Evolutionary conservation across 2,888 invertebrate genomes (phyloP), one percentile per base, ranked within the genome.

Genomic region (Sminthurides aquaticus): DNA sequence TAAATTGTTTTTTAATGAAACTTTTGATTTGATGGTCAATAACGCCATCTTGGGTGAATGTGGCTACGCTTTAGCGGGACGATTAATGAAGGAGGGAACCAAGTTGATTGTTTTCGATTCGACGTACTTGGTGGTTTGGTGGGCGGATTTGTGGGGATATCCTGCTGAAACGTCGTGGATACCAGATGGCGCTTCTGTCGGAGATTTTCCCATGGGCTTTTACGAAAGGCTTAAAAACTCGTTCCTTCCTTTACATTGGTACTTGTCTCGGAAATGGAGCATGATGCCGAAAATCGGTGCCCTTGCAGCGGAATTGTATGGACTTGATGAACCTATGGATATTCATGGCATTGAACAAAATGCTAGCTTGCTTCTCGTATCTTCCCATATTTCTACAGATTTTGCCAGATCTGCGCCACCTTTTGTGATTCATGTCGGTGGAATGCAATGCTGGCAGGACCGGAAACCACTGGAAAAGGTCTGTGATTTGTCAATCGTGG

Each of bases 321-420:
- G 11, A 11, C 8, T 28, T 11, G 20, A 15, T 26, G 29, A 57
- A n/a, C 24, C 2, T 1, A 5, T 27, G 60, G 18, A 25, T 27
- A 3, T 24, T 60, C 1, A n/a, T 52, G 54, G 54, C n/a, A 52
- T 60, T 1, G 52, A 60, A 27, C 15, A 20, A 20, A 52, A 18
- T 52, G 60, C 67, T 0, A 70, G 69, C 58, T 24, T 72, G 3
- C 64, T 72, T n/a, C 49, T 72, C 3, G 25, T 68, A 2, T 68
- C 68, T 61, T 60, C 70, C 1, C 68, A 72, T 61, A 26, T 49
- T 2, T 43, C 69, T 0, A 59, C 62, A 1, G 72, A 72, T 26
- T 70, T 67, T 65, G 70, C 70, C 3, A 54, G 64, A 8, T 63
- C 69, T 2, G 15, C 69, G 15, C 70, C 72, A 3, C 70, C 72